Base-by-base conservation (phyloP, 35 echinoderm and acorn worm genomes). In the Holothuria glaberrima region DNA sequence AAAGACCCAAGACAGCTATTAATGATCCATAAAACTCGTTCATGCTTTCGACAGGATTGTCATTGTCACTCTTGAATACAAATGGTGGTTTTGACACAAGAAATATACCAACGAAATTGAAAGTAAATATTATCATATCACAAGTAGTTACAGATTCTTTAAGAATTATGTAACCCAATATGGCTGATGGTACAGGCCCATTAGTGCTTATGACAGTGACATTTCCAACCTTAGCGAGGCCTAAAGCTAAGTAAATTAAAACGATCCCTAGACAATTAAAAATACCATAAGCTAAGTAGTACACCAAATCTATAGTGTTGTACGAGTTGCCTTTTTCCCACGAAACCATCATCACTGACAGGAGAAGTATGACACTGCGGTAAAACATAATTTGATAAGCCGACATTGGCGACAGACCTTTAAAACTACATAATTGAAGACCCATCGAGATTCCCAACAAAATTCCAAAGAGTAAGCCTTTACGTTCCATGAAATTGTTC, bases 41-140 rank as follows among this genome's bases (percentile, higher is more conserved):
- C 21, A 25, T 17, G 34, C 24, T 25, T 48, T 20, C 33, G 44
- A 46, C 4, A 4, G 4, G 44, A 46, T 46, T 46, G 10, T 5
- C 44, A 46, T 4, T 5, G 44, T 46, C 10, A 10, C 4, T 46
- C 44, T 10, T 10, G 27, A 83, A 83, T 20, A 83, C 17, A 31
- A 83, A 59, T 28, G 79, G 48, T 30, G 79, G 79, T 34, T 30
- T 58, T 6, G 79, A 58, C 16, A 83, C 48, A 18, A 83, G 58
- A 14, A 83, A 26, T 59, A 83, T 24, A n/a, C 79, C 79, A 17
- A 28, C 5, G 9, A 61, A 83, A 83, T 83, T 83, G 25, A 83
- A 54, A 5, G 20, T 30, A 21, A 83, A 48, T 27, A 83, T 22
- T 16, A 59, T 12, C 24, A 59, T 5, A 21, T 30, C 58, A 61